Evolutionary conservation across 2,888 invertebrate species (phyloP).

Genomic region (Hirtodrosophila alboralis): DNA sequence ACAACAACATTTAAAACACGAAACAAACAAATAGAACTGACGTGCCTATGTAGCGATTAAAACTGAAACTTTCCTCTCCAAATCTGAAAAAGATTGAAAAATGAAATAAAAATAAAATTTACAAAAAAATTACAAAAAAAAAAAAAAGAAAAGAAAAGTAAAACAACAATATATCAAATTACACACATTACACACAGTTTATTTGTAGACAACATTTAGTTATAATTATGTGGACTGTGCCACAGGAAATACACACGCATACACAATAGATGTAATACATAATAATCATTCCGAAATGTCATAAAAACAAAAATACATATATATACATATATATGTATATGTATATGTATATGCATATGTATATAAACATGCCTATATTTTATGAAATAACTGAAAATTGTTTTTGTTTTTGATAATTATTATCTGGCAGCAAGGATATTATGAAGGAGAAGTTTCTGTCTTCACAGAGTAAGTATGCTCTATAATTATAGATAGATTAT

Average conservation of each 20-base stretch:
- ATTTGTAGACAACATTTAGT: conserved; percentile 40
- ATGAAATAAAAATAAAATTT: conserved; percentile 5
- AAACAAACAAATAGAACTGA: conserved; percentile 76
- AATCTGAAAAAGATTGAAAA: conserved; percentile 49
- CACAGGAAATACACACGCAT: conserved; percentile 24
- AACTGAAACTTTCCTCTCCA: conserved; percentile 63
- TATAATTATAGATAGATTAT: too few relatives aligned
- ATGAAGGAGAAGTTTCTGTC: too few relatives aligned
- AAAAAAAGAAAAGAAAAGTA: conserved; percentile 5
- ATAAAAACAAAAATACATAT: conserved; percentile 41
- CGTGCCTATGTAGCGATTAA: conserved; percentile 78
- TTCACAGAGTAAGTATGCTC: too few relatives aligned
- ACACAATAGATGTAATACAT: conserved; percentile 66
- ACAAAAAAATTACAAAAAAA: conserved; percentile 9
- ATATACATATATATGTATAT: conserved; percentile 17
- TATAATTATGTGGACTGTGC: conserved; percentile 49
- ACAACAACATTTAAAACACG: conserved; percentile 24
- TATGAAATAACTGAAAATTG: conserved; percentile 47
- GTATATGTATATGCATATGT: conserved; percentile 20
- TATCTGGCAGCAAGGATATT: too few relatives aligned
- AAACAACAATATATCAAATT: conserved; percentile 23
- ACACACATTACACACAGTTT: conserved; percentile 18
- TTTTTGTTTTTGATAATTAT: conserved; percentile 20
- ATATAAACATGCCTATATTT: conserved; percentile 36
- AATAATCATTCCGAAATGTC: conserved; percentile 77